Base-by-base conservation (phyloP, 1,140 invertebrate genomes). In the Habropoda laboriosa region DNA sequence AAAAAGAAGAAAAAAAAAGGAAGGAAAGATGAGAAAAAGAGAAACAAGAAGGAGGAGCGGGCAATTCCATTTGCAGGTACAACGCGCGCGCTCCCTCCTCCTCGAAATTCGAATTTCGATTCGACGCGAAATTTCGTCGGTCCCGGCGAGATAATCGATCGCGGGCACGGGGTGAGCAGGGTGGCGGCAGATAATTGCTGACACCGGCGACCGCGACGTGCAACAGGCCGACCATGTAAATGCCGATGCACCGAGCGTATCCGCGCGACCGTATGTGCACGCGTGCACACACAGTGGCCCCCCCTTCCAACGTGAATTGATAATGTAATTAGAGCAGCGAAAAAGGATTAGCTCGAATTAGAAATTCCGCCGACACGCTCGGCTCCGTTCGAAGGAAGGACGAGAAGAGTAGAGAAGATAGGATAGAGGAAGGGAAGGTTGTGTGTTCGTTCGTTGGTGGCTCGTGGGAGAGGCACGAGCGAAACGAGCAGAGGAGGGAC, bases 291-390 rank as follows among this genome's bases (percentile, higher is more conserved):
- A 53, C 70, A n/a, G n/a, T 61, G 70, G 53, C 66, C 51, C 57
- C 53, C 66, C 63, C 38, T 45, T 87, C 84, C 79, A 76, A 83
- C 76, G 83, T 88, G 86, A 89, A 90, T 89, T 89, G 88, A 90
- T 89, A 89, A 90, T 89, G 89, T 89, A 90, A 90, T 90, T 90
- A 83, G 80, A 83, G 68, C 83, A 77, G 71, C 86, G 89, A 86
- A 88, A 89, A 89, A 89, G 90, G 87, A 91, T 91, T 89, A 90
- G 86, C 88, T 71, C 89, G 89, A 91, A 91, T 91, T 91, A 88
- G 90, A 91, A 91, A 91, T 91, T 88, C 81, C 75, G 84, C 73
- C 66, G 74, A 75, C 73, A 77, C 61, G 57, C 40, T 64, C 49
- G 53, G 6, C 47, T 55, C 66, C 63, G 51, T 55, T 51, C 55